Evolutionary conservation across 2,888 invertebrate species (phyloP).

Genomic region (Cephus pygmeus): DNA sequence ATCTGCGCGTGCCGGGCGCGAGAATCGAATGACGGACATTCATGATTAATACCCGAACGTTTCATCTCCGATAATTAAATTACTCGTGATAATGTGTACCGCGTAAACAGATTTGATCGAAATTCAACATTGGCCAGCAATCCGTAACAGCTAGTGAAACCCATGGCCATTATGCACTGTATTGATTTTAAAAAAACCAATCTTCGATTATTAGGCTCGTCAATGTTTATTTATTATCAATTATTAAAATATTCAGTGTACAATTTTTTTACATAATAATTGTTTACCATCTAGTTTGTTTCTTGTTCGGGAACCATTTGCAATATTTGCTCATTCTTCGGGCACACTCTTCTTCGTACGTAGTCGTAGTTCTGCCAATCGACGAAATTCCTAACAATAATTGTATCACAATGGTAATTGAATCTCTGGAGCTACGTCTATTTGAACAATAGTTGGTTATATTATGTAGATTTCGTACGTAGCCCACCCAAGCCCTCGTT

Average conservation of each 20-base stretch:
- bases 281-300: background rate
- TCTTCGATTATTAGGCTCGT: background rate
- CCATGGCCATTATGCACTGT: background rate
- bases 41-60: background rate
- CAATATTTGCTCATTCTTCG: background rate
- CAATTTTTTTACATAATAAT: background rate
- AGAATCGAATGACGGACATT: background rate
- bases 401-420: conserved; percentile 67
- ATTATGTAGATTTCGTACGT: conserved; percentile 65
- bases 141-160: background rate
- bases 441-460: conserved; percentile 67
- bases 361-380: conserved; percentile 59
- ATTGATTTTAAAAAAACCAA: background rate
- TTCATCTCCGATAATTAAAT: conserved; percentile 5
- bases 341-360: conserved; percentile 48
- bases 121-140: background rate
- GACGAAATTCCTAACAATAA: conserved; percentile 67
- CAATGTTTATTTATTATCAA: background rate
- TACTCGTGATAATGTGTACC: background rate
- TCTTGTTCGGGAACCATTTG: background rate
- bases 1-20: background rate
- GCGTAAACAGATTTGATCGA: background rate
- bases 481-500: conserved; percentile 41
- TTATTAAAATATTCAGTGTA: background rate
- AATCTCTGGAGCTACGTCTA: conserved; percentile 66